Evolutionary conservation across 1,140 invertebrate species (phyloP), one percentile per base, ranked within the genome.

Genomic region (Drosophila subpulchrella): DNA sequence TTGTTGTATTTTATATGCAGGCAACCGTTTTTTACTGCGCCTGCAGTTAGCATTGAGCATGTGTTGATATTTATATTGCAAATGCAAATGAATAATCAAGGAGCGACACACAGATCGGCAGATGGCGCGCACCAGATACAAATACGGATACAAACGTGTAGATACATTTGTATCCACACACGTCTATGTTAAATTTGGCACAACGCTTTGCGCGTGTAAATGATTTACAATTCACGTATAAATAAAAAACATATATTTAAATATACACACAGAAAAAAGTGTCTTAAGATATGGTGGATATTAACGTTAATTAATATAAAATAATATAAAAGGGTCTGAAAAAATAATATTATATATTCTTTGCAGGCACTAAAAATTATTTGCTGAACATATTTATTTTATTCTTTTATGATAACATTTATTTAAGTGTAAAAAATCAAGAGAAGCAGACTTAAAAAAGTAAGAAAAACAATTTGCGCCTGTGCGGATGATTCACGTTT

Each of bases 21-120:
- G 12, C 48, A 42, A 36, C n/a, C 17, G 32, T 20, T 54, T 50
- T 50, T 54, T 68, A 42, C 42, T 57, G 51, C 47, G 53, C 27
- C 44, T 75, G 46, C 56, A 60, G 77, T 68, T 48, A 67, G 53
- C 61, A 60, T 50, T 59, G 55, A 58, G 61, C 55, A 77, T 73
- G 67, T 83, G 61, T 59, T 85, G 81, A 77, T 85, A 67, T 85
- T 81, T 84, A 63, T 74, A 59, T 70, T 70, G 75, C 39, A 63
- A 50, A 84, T 61, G 66, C 62, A 73, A 71, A 88, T 83, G 80
- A 82, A 83, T 80, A 83, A 83, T 83, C 76, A 80, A 84, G 68
- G 56, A 15, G 70, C 42, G 56, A 63, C 58, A 54, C 42, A 65
- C 63, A 63, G 50, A 24, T 61, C 51, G 44, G 44, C 42, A 78